Evolutionary conservation across 2,888 invertebrate genomes (phyloP).

Genomic region (Drosophila differens): DNA sequence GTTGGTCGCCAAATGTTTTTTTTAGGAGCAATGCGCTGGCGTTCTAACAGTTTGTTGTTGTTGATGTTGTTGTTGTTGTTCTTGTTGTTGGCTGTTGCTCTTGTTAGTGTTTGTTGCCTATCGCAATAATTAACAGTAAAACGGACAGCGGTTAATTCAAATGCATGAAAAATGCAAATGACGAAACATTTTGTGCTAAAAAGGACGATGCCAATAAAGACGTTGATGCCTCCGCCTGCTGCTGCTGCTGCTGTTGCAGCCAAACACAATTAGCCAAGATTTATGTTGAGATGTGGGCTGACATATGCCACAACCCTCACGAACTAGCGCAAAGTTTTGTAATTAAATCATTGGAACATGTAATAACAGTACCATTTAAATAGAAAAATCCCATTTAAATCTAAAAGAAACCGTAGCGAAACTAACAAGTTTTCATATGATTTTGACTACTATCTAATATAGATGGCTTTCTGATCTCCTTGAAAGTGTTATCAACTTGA

Average conservation of each 20-base stretch:
- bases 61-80: slow-evolving; percentile 24
- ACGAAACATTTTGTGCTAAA: slow-evolving; percentile 69
- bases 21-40: slow-evolving; percentile 44
- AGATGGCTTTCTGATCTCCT: not conserved
- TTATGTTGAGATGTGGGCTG: slow-evolving; percentile 33
- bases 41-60: slow-evolving; percentile 32
- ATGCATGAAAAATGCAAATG: slow-evolving; percentile 79
- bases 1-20: slow-evolving; percentile 38
- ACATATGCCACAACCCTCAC: slow-evolving; percentile 3
- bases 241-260: not conserved
- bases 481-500: not conserved
- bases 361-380: not conserved
- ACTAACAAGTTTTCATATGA: not conserved
- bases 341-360: slow-evolving; percentile 11
- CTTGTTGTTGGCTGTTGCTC: slow-evolving; percentile 37
- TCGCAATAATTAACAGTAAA: slow-evolving; percentile 80
- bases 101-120: slow-evolving; percentile 60
- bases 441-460: not conserved
- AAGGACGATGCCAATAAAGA: slow-evolving; percentile 69
- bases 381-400: not conserved
- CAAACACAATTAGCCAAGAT: slow-evolving; percentile 59
- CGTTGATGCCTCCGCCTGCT: slow-evolving; percentile 46
- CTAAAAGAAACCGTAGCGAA: not conserved
- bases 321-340: not conserved
- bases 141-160: slow-evolving; percentile 78